phyloP scores from a whole-genome alignment of 2,888 invertebrate genomes.

The Apodemia duryi region DNA sequence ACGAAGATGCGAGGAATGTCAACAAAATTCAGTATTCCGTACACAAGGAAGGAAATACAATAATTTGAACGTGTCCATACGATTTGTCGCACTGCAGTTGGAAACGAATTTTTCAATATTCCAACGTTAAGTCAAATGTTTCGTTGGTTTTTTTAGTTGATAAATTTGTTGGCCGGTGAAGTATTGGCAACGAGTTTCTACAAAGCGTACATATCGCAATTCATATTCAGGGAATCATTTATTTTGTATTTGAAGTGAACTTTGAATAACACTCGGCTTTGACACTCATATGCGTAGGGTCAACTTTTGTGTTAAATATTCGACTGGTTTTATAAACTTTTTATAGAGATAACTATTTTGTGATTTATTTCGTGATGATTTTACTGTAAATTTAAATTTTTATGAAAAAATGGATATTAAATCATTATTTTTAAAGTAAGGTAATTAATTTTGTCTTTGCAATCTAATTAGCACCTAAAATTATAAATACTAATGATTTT shows the following conservation, averaged over 20 bases:
- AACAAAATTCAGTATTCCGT: constrained; percentile 45
- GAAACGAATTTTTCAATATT: constrained; percentile 54
- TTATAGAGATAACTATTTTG: too few relatives aligned
- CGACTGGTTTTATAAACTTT: too few relatives aligned
- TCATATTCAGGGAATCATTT: constrained; percentile 4
- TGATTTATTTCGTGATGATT: too few relatives aligned
- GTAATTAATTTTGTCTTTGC: too few relatives aligned
- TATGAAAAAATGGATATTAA: too few relatives aligned
- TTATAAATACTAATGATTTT: too few relatives aligned
- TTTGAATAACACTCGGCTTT: constrained; percentile 7
- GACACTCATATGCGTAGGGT: background rate
- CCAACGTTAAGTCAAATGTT: constrained; percentile 33
- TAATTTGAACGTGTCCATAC: constrained; percentile 53
- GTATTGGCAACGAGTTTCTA: constrained; percentile 16
- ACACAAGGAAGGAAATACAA: constrained; percentile 36
- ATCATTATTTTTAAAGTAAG: too few relatives aligned
- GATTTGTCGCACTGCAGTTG: constrained; percentile 70
- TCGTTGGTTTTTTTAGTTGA: constrained; percentile 33
- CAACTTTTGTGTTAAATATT: background rate
- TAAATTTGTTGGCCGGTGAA: constrained; percentile 29
- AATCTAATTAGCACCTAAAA: too few relatives aligned
- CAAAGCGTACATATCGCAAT: constrained; percentile 12
- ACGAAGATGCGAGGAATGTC: constrained; percentile 44
- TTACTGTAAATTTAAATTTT: too few relatives aligned
- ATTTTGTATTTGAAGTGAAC: background rate